Percentiles rank a stretch among this genome's conserved stretches.
These are phyloP conservation scores for Trachops cirrhosus DNA, from an alignment of 2,797 vertebrate genomes.

Conservation along the genomic window DNA sequence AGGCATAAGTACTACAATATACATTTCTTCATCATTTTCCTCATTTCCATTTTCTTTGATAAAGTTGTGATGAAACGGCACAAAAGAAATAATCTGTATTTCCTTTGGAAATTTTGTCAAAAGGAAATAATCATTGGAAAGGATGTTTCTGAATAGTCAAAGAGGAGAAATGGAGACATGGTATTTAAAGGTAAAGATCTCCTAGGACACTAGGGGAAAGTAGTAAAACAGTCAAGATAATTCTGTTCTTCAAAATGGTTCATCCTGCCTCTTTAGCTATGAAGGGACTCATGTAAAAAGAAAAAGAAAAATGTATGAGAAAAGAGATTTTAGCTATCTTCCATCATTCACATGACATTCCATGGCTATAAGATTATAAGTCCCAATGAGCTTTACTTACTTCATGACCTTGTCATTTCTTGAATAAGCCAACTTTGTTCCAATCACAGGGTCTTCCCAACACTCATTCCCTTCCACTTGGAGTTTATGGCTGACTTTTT, in stretches of 20 bases:
- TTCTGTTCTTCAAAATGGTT: slow-evolving; percentile 6
- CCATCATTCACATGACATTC: neutral
- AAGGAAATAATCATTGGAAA: neutral
- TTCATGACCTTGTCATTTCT: neutral
- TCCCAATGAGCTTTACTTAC: neutral
- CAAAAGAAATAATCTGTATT: slow-evolving; percentile 18
- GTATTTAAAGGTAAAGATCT: neutral
- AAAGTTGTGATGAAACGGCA: neutral
- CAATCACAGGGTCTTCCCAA: neutral
- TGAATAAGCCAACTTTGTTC: neutral
- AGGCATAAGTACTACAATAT: neutral
- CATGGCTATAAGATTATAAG: neutral
- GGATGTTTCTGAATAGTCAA: neutral
- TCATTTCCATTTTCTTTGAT: neutral
- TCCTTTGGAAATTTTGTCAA: slow-evolving; percentile 39
- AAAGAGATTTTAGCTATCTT: slow-evolving; percentile 2
- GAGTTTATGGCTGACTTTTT: neutral
- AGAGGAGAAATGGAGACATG: neutral
- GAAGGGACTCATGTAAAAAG: neutral
- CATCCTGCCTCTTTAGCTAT: neutral
- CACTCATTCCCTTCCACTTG: neutral
- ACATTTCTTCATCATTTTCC: slow-evolving; percentile 28
- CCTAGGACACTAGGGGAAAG: neutral
- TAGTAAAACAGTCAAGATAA: slow-evolving; percentile 22
- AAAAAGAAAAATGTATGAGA: neutral